Evolutionary conservation across 2,888 invertebrate species (phyloP).

Genomic region (Pilophorus perplexus): DNA sequence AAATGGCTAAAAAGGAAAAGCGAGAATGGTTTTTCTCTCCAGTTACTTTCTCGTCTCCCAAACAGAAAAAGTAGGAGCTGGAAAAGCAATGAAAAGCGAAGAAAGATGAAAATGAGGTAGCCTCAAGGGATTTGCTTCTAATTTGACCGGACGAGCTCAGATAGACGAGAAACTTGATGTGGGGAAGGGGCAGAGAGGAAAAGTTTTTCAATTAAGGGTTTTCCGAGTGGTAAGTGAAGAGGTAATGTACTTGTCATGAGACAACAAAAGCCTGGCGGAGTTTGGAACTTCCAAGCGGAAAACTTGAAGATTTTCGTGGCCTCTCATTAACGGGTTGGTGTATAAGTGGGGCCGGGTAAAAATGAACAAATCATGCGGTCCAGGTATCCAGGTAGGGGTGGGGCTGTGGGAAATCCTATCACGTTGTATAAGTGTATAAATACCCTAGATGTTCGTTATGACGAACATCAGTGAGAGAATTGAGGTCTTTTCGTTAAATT

Average conservation of each 20-base stretch:
- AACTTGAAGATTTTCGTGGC: not conserved
- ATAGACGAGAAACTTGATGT: no score
- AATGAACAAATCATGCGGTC: no score
- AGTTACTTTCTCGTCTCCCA: not conserved
- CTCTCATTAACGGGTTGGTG: slow-evolving; percentile 5
- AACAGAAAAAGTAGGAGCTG: not conserved
- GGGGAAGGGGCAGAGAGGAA: no score
- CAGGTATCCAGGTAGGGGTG: no score
- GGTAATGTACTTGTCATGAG: slow-evolving; percentile 35
- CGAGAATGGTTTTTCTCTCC: not conserved
- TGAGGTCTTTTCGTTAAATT: no score
- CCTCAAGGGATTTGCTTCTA: slow-evolving; percentile 31
- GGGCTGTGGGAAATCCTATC: no score
- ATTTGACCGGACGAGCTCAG: slow-evolving; percentile 26
- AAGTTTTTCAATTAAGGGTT: slow-evolving; percentile 33
- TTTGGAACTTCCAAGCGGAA: not conserved
- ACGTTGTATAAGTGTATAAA: no score
- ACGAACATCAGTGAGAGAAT: no score
- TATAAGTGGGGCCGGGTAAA: no score
- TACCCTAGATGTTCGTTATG: no score
- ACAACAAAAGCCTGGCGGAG: slow-evolving; percentile 16
- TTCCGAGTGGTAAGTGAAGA: slow-evolving; percentile 27
- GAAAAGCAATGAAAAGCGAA: slow-evolving; percentile 31
- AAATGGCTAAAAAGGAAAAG: not conserved
- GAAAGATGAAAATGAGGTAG: slow-evolving; percentile 34